Base-by-base conservation (phyloP, 2,113 vertebrate genomes). In the Ochotona princeps region DNA sequence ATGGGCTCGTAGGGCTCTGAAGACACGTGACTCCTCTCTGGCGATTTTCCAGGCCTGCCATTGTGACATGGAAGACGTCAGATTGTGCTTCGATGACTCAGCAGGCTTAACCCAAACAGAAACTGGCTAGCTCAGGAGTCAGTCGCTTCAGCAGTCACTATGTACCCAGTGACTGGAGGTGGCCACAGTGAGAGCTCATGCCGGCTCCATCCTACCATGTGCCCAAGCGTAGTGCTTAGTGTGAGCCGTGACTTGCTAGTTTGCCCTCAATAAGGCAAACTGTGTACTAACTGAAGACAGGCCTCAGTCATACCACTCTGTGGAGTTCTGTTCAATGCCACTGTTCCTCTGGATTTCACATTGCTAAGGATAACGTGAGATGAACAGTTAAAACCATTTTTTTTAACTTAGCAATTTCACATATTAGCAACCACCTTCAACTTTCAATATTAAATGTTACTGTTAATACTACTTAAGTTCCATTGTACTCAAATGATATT, bases 1-100 rank as follows among this genome's bases (percentile, higher is more conserved):
- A 99, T 99, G 79, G 99, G 99, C 97, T 99, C 99, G 15, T 99
- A 99, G 94, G 98, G 98, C 93, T 99, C 99, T 82, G 99, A 97
- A 26, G 97, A 97, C 92, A 99, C 96, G 11, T 98, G 98, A 66
- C 98, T 99, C 96, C 99, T 98, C 87, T 99, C 99, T 60, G 99
- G 99, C 97, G 99, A 99, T 93, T 99, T 99, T 66, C 99, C 99
- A 94, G 99, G 99, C 96, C 99, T 99, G 84, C 20, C 95, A 69
- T 74, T 51, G 70, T 17, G 91, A 96, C 78, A 96, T 21, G 91
- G 0, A 57, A 83, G 35, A 78, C 13, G 85, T 91, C 51, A 95
- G 51, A 65, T 3, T 63, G 13, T 80, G 66, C 14, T 86, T 63
- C n/a, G 21, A 54, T 30, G 30, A 14, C 23, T 82, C 13, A n/a